Conservation (phyloP, 2,113 vertebrate genomes). For the Clarias macrocephalus region DNA sequence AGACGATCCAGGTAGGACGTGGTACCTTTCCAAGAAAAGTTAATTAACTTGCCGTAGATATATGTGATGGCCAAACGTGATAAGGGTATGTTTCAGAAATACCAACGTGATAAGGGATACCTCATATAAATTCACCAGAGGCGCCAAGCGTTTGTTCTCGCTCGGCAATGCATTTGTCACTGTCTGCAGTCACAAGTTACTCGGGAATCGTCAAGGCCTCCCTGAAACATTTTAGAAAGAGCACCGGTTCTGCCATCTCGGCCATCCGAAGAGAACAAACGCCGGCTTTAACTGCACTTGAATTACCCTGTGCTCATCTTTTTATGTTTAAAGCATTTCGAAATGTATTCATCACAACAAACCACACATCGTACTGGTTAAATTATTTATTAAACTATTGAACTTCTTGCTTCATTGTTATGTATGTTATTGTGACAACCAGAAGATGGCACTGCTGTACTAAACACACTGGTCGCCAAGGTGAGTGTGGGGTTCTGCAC, state of each 20-base stretch:
- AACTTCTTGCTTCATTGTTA: not conserved
- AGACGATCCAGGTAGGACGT: conserved; percentile 43
- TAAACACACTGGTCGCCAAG: conserved; percentile 41
- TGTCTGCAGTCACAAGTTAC: conserved; percentile 9
- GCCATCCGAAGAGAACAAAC: not conserved
- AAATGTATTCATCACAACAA: not conserved
- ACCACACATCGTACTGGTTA: not conserved
- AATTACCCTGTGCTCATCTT: not conserved
- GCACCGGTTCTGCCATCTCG: not conserved
- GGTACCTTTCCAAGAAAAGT: conserved; percentile 51
- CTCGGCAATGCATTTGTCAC: conserved; percentile 21
- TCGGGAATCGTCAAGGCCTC: not conserved
- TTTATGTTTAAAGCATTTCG: not conserved
- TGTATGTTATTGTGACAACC: conserved; percentile 52
- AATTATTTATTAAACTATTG: not conserved
- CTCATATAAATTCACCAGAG: conserved; percentile 34
- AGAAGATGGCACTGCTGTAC: conserved; percentile 69
- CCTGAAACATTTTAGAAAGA: not conserved
- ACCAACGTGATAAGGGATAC: conserved; percentile 39
- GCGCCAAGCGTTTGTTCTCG: conserved; percentile 41
- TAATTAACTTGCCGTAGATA: conserved; percentile 49
- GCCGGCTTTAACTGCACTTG: not conserved
- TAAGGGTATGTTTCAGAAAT: conserved; percentile 38
- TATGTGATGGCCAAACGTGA: conserved; percentile 50
- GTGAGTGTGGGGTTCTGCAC: conserved; percentile 21